phyloP scores from a whole-genome alignment of 2,888 invertebrate species.

The Drosophila koepferae region DNA sequence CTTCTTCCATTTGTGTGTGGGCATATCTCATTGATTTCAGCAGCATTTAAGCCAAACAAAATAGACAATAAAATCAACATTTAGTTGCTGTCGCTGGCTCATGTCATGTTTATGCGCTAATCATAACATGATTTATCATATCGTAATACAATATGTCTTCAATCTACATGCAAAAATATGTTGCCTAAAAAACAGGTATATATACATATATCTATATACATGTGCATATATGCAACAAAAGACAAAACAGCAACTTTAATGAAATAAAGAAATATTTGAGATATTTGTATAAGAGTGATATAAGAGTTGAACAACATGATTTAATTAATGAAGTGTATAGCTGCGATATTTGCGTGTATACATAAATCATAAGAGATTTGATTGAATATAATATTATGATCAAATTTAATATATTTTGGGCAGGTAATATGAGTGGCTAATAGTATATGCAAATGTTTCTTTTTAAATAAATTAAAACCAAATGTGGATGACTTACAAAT shows the following conservation, averaged over 20 bases:
- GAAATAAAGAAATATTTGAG: constrained; percentile 1
- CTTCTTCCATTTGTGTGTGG: constrained; percentile 52
- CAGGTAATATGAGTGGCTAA: too few relatives aligned
- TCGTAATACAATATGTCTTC: constrained; percentile 9
- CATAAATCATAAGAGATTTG: not conserved
- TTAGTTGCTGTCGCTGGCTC: constrained; percentile 18
- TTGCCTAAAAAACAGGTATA: not conserved
- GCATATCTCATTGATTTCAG: constrained; percentile 68
- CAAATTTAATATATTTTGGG: too few relatives aligned
- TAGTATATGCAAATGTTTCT: too few relatives aligned
- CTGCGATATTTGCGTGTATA: not conserved
- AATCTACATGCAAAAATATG: constrained; percentile 2
- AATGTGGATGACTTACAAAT: too few relatives aligned
- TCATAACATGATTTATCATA: constrained; percentile 30
- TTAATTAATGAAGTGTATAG: not conserved
- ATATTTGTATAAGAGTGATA: constrained; percentile 7
- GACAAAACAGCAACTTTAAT: not conserved
- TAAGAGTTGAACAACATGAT: not conserved
- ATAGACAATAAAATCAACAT: constrained; percentile 38
- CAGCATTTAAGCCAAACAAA: constrained; percentile 55
- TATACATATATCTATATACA: not conserved
- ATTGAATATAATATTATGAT: not conserved
- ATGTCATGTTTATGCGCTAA: constrained; percentile 25
- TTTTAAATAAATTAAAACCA: too few relatives aligned
- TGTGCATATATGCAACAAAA: not conserved